phyloP scores from a whole-genome alignment of 1,140 invertebrate genomes.

The Arion vulgaris region DNA sequence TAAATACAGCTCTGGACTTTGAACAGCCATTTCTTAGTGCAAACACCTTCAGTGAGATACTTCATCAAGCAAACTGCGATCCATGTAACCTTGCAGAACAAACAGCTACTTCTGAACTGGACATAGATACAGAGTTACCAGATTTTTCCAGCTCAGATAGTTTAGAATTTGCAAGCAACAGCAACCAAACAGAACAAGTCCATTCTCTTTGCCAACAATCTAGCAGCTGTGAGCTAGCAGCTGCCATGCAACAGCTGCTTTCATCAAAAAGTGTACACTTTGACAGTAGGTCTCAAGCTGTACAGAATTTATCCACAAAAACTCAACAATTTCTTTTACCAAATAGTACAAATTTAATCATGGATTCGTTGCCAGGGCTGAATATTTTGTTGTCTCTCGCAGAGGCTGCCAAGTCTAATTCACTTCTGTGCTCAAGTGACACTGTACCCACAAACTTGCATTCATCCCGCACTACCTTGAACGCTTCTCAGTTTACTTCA shows the following conservation, averaged over 20 bases:
- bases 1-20: neutral
- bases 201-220: neutral
- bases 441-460: neutral
- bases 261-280: neutral
- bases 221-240: neutral
- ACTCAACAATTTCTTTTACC: neutral
- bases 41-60: slow-evolving; percentile 25
- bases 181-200: neutral
- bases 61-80: slow-evolving; percentile 17
- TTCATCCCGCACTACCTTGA: neutral
- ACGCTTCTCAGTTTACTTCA: neutral
- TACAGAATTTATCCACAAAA: neutral
- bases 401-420: neutral
- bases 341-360: neutral
- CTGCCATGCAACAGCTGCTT: neutral
- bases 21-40: slow-evolving; percentile 30
- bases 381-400: neutral
- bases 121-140: neutral
- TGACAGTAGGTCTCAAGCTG: neutral
- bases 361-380: neutral
- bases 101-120: neutral
- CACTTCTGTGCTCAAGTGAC: neutral
- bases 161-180: neutral
- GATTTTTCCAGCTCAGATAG: neutral
- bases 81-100: neutral